These are phyloP conservation scores for Embiotoca jacksoni DNA, from an alignment of 2,113 vertebrate species.

Conservation along the genomic window DNA sequence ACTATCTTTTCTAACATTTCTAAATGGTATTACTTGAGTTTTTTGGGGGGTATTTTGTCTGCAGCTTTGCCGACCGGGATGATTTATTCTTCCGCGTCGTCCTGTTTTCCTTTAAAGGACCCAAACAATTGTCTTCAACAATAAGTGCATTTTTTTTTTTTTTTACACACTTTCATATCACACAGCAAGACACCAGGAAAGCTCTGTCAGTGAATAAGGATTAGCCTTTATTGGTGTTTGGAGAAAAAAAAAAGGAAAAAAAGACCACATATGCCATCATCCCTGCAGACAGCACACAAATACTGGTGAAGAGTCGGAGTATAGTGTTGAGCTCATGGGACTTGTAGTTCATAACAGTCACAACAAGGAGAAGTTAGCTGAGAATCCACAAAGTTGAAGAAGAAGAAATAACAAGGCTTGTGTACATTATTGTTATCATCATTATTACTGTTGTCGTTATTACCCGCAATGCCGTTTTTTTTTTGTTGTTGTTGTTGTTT, in stretches of 20 bases:
- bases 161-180: background rate
- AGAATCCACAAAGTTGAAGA: constrained; percentile 77
- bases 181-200: constrained; percentile 55
- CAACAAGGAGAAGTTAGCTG: constrained; percentile 74
- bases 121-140: background rate
- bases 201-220: constrained; percentile 74
- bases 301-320: constrained; percentile 70
- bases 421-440: constrained; percentile 64
- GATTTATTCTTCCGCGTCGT: no score
- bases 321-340: constrained; percentile 66
- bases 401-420: constrained; percentile 71
- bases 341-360: constrained; percentile 82
- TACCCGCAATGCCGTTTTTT: constrained; percentile 76
- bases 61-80: no score
- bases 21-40: no score
- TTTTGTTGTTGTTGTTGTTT: constrained; percentile 39
- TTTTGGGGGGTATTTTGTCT: no score
- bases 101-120: no score
- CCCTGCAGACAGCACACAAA: constrained; percentile 76
- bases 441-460: constrained; percentile 42
- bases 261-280: constrained; percentile 77
- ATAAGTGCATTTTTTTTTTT: background rate
- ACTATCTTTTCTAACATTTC: no score
- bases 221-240: constrained; percentile 84
- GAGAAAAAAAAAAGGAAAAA: constrained; percentile 17